Evolutionary conservation across 2,113 vertebrate species (phyloP).

Genomic region (Rhabdomys dilectus): DNA sequence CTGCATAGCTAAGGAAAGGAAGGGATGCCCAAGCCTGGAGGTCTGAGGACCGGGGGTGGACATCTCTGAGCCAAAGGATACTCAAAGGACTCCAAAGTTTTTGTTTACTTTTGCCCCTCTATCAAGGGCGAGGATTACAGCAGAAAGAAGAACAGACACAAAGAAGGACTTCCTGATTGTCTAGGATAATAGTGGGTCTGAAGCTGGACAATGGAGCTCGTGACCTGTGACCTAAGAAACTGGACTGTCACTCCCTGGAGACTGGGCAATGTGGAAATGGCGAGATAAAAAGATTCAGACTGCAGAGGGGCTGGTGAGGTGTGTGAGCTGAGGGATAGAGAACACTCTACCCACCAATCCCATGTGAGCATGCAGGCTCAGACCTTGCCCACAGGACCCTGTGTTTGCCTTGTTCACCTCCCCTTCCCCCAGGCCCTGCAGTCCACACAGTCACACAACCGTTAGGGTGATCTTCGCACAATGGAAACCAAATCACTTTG

Average conservation of each 20-base stretch:
- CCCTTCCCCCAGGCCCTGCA: neutral
- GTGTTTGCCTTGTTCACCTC: neutral
- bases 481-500: neutral
- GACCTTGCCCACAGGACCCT: slow-evolving; percentile 1
- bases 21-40: neutral
- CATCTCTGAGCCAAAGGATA: neutral
- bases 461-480: neutral
- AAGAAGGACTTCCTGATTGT: slow-evolving; percentile 10
- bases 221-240: neutral
- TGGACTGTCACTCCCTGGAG: neutral
- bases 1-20: neutral
- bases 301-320: neutral
- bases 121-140: neutral
- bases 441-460: neutral
- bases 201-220: neutral
- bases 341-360: neutral
- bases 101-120: neutral
- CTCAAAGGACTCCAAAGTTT: neutral
- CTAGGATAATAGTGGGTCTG: neutral
- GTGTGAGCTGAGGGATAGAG: neutral
- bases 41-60: neutral
- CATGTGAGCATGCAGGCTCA: neutral
- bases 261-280: neutral
- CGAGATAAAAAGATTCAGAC: neutral
- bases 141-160: slow-evolving; percentile 12